Base-by-base conservation (phyloP, 2,113 vertebrate genomes). In the Thalassarche chlororhynchos region DNA sequence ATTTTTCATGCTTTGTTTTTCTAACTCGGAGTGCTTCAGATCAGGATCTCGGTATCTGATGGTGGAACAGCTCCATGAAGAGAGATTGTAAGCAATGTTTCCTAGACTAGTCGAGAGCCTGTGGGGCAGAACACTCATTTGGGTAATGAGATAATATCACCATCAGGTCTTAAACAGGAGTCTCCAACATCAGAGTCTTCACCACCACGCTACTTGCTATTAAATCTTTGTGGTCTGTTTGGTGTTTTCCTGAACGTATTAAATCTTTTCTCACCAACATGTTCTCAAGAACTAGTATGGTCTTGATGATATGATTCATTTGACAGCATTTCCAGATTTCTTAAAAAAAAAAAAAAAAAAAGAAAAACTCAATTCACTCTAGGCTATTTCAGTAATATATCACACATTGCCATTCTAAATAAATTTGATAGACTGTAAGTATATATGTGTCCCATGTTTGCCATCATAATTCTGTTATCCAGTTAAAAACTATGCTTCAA, bases 1-100 rank as follows among this genome's bases (percentile, higher is more conserved):
- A 28, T 38, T 93, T 84, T 84, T 87, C 44, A 25, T 55, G 24
- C 31, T 93, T 87, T 91, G 34, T 66, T 96, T 96, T 95, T 89
- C 44, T 68, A 44, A 79, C 5, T 72, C 15, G 2, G 20, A 58
- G 17, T 84, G 68, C 54, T 94, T 89, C 58, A 82, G 47, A 69
- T 66, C 65, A 44, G 52, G 18, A 10, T 64, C 12, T 69, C 0
- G 0, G 12, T 87, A 36, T 81, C 54, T 92, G 74, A 42, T 51
- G 29, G 65, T 64, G 18, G 70, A 93, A 84, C 16, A 85, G 26
- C 47, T 87, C 38, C 34, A 52, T 79, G 61, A 89, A 84, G 47
- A 79, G 34, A 82, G 24, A 52, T 25, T 66, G 26, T 55, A 38
- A 87, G 47, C 75, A 84, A 12, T 62, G 12, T 14, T 92, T 91